phyloP scores from a whole-genome alignment of 2,888 invertebrate species.

The Leptura quadrifasciata region DNA sequence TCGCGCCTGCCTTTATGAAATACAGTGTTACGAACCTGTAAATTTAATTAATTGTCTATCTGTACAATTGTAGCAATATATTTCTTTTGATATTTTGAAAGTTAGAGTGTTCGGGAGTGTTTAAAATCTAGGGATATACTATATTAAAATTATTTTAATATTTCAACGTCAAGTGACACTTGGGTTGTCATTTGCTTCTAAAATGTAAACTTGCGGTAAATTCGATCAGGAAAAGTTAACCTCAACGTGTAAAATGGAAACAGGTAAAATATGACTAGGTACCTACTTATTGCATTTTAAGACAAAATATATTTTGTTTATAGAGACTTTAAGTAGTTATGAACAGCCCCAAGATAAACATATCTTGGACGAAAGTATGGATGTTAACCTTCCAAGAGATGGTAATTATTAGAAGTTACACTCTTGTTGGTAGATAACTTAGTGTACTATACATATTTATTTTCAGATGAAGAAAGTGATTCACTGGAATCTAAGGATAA shows the following conservation, averaged over 20 bases:
- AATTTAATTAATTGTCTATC: conserved; percentile 26
- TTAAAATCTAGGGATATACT: conserved; percentile 28
- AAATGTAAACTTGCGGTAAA: conserved; percentile 45
- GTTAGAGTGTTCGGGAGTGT: conserved; percentile 22
- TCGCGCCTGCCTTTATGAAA: conserved; percentile 42
- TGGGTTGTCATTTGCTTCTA: conserved; percentile 43
- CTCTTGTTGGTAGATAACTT: not conserved
- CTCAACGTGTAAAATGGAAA: conserved; percentile 52
- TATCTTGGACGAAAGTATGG: conserved; percentile 26
- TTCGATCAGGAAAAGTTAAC: conserved; percentile 40
- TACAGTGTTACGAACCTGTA: conserved; percentile 53
- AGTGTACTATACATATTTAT: conserved; percentile 3
- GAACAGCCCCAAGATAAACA: conserved; percentile 46
- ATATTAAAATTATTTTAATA: conserved; percentile 37
- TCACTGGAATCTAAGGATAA: conserved; percentile 7
- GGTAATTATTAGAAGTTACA: conserved; percentile 32
- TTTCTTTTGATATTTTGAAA: conserved; percentile 19
- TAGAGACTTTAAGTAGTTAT: conserved; percentile 52
- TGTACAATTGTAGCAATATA: conserved; percentile 11
- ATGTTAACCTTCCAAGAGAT: conserved; percentile 25
- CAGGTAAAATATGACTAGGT: conserved; percentile 44
- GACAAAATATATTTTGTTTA: conserved; percentile 9
- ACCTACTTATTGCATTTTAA: not conserved
- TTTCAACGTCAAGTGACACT: conserved; percentile 46
- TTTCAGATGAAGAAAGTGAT: conserved; percentile 32